Percentiles rank a stretch among this genome's conserved stretches.
Conservation (phyloP, 2,797 vertebrate species). For the Australoheros facetus region DNA sequence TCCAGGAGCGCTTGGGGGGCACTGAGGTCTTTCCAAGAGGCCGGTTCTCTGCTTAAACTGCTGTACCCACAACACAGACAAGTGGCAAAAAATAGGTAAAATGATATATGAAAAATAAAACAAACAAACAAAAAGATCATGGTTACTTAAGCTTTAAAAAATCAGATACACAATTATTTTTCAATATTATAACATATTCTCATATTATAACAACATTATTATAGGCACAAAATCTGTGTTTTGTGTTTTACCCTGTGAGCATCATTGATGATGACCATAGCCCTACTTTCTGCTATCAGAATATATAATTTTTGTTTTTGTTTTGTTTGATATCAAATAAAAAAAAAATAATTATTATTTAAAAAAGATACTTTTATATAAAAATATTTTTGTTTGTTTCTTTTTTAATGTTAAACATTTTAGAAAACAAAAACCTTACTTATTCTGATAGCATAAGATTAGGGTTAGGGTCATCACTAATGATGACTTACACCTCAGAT, state of each 20-base stretch:
- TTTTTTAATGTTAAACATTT: neutral
- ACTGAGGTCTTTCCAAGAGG: too few species aligned
- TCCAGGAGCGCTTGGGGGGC: too few species aligned
- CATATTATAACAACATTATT: too few species aligned
- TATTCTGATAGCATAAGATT: too few species aligned
- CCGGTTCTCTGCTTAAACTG: neutral
- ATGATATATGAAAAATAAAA: neutral
- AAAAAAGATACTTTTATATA: too few species aligned
- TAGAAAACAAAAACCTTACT: too few species aligned
- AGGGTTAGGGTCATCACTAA: too few species aligned
- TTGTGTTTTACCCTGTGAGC: neutral
- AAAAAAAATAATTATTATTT: too few species aligned
- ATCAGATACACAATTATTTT: too few species aligned
- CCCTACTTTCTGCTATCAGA: accelerated
- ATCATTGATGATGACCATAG: neutral
- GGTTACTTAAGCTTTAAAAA: too few species aligned
- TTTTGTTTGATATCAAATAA: neutral
- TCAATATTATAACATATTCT: neutral
- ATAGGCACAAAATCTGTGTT: neutral
- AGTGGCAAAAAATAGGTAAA: neutral
- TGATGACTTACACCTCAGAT: too few species aligned
- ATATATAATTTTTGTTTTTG: neutral
- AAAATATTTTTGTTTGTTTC: accelerated
- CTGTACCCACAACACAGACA: neutral
- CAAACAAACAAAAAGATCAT: too few species aligned